Evolutionary conservation across 2,113 vertebrate genomes (phyloP), one percentile per base, ranked within the genome.

Genomic region (Leptobrachium ailaonicum): DNA sequence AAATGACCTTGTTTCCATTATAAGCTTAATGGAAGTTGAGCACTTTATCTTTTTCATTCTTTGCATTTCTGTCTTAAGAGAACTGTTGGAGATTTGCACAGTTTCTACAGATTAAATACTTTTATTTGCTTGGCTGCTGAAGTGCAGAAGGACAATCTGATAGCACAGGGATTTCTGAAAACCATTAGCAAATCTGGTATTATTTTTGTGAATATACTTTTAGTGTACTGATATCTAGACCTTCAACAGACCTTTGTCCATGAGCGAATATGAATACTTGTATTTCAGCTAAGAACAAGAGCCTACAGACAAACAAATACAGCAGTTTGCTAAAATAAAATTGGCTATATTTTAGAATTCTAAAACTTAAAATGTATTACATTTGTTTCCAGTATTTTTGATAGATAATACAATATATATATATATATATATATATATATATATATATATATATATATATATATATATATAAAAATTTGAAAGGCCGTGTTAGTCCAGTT

Each of bases 141-240:
- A 75, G 73, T 75, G 73, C 60, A 75, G 60, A 75, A 75, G 73
- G 73, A 75, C 73, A 64, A 75, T 75, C 73, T 63, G 73, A 75
- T 75, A 75, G 73, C 73, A 75, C n/a, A 75, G 42, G 62, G 73
- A 75, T 75, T 75, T 75, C 43, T 58, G 66, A 75, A 75, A 75
- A 75, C 60, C 73, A 64, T 75, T 75, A 75, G 64, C 73, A 75
- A 75, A 75, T 50, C 43, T 60, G 43, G 73, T 50, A 75, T 75
- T 66, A 75, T 66, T 75, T 75, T 62, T 64, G 44, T 44, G 43
- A 75, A 75, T 66, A 75, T 66, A 75, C 62, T 66, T 75, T 75
- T 74, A 74, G 41, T 74, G 56, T 74, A 44, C 32, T 12, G 60
- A 75, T 66, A 75, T 43, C 62, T 66, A 75, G 73, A 64, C 73